Percentiles rank a stretch among this genome's conserved stretches.
These are phyloP conservation scores for Anthophora plumipes DNA, from an alignment of 2,888 invertebrate genomes.

Conservation along the genomic window DNA sequence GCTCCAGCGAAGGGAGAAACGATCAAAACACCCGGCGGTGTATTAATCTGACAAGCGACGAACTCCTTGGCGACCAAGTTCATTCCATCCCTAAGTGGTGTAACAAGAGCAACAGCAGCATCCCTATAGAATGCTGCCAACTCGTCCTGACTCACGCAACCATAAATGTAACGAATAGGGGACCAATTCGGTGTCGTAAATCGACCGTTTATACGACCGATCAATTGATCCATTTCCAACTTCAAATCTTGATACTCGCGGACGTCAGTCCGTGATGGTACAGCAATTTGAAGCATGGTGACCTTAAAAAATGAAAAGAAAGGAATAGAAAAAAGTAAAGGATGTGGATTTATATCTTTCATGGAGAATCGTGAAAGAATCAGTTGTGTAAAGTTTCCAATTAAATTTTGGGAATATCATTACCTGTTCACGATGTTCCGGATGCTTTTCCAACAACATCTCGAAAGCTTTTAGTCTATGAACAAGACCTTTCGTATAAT, in stretches of 20 bases:
- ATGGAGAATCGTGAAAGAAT: too few species aligned
- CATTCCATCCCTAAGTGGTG: constrained; percentile 95
- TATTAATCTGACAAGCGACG: constrained; percentile 95
- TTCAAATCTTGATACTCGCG: constrained; percentile 96
- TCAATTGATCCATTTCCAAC: constrained; percentile 95
- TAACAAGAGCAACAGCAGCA: constrained; percentile 94
- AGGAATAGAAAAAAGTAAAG: too few species aligned
- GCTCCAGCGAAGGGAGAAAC: constrained; percentile 97
- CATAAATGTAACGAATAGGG: constrained; percentile 95
- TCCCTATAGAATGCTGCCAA: constrained; percentile 94
- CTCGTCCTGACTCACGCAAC: constrained; percentile 94
- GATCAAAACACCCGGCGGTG: constrained; percentile 93
- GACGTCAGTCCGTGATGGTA: constrained; percentile 95
- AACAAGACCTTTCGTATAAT: constrained; percentile 96
- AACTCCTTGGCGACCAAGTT: constrained; percentile 97
- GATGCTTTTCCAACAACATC: constrained; percentile 91
- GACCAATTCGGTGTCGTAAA: constrained; percentile 97
- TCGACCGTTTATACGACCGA: constrained; percentile 94
- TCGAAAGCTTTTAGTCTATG: constrained; percentile 94
- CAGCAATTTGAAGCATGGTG: constrained; percentile 92
- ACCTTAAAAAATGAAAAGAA: constrained; percentile 82
- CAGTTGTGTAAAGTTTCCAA: not conserved
- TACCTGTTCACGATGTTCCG: constrained; percentile 94
- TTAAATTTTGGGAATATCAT: not conserved
- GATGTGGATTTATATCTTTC: too few species aligned